Evolutionary conservation across 2,888 invertebrate genomes (phyloP), one percentile per base, ranked within the genome.

Genomic region (Caenorhabditis angaria): DNA sequence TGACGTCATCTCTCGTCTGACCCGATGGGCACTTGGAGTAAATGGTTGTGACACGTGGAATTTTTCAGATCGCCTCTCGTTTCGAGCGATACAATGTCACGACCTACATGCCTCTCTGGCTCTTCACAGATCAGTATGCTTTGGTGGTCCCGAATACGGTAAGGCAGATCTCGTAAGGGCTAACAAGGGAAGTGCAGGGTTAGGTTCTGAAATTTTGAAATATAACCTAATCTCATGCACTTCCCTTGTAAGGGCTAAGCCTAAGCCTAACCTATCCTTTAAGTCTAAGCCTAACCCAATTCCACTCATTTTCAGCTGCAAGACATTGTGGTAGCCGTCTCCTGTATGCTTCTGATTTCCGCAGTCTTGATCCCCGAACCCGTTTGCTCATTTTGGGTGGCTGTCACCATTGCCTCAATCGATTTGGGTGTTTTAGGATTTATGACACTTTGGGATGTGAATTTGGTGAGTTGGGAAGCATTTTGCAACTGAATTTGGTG

Each of bases 371-470:
- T 95, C 61, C 95, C 95, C 0, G 94, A 94, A 87, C 91, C 94
- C 3, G 89, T 94, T n/a, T 95, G 95, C 88, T 94, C 94, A 0
- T 89, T 95, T 10, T 95, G 95, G 94, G 94, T 95, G 0, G 80
- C 80, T n/a, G 93, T 95, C 88, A 94, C 94, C 84, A 94, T 95
- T 68, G 92, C 94, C 64, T 95, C 94, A 8, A 95, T 95, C 80
- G 95, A 95, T 88, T 89, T 93, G 10, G 95, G 95, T 0, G 95
- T 95, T 0, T 92, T 94, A 0, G 95, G 95, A 5, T 95, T 94
- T 90, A 95, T 95, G 95, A 93, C 95, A 0, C 90, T 95, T 20
- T 95, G 95, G 95, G 92, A 93, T 82, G 95, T 95, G 48, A 83
- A 83, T 57, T 62, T 83, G 71, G 80, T 80, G 20, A 59, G 76